A percentile compares a stretch with the other conserved stretches of the same genome.
Conservation (phyloP, 2,888 invertebrate genomes). For the Malthinus seriepunctatus region DNA sequence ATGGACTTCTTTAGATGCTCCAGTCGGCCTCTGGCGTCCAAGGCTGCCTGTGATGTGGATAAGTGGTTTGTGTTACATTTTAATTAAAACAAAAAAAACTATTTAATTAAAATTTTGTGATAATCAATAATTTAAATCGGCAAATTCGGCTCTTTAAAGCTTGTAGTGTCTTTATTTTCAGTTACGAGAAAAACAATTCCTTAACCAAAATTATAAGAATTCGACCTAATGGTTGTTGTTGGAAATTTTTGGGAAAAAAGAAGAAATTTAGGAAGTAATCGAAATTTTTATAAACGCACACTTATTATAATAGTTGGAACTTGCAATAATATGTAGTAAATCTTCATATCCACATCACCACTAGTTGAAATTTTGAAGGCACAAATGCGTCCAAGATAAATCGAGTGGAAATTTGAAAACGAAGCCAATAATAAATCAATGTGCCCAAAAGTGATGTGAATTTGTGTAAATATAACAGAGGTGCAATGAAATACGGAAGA, state of each 20-base stretch:
- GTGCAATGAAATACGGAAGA: slow-evolving; percentile 12
- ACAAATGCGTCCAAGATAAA: not conserved
- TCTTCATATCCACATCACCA: slow-evolving; percentile 2
- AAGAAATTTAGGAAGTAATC: too few relatives aligned
- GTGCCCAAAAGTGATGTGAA: slow-evolving; percentile 23
- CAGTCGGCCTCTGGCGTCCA: slow-evolving; percentile 52
- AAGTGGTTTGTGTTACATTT: slow-evolving; percentile 44
- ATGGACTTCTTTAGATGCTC: slow-evolving; percentile 44
- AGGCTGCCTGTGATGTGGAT: slow-evolving; percentile 50
- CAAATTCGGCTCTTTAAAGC: slow-evolving; percentile 4
- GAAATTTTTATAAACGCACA: too few relatives aligned
- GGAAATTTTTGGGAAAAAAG: not conserved
- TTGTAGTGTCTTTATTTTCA: slow-evolving; percentile 6
- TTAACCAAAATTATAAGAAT: not conserved
- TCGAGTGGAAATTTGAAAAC: not conserved
- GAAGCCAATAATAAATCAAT: not conserved
- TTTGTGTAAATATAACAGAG: slow-evolving; percentile 9
- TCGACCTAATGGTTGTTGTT: not conserved
- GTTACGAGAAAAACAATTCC: not conserved
- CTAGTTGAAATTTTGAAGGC: not conserved
- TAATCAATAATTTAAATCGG: slow-evolving; percentile 1
- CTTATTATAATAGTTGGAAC: too few relatives aligned
- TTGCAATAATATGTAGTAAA: not conserved
- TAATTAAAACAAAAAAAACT: slow-evolving; percentile 8
- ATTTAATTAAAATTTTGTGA: slow-evolving; percentile 9